phyloP scores from a whole-genome alignment of 53 echinoderm and acorn worm genomes.

The Luidia sarsii region DNA sequence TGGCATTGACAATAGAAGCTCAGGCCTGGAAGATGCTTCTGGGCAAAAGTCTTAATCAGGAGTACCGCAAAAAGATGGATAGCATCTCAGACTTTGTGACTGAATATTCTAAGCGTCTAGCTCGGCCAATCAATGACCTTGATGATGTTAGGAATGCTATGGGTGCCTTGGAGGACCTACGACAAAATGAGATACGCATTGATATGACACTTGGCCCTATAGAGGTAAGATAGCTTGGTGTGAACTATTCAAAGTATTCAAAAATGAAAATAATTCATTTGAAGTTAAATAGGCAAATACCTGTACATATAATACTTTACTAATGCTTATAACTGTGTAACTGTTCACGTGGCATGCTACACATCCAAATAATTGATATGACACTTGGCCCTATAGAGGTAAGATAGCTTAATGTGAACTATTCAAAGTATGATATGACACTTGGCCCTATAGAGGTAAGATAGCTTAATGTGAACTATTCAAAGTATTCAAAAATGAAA shows the following conservation, averaged over 20 bases:
- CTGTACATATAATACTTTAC: too few relatives aligned
- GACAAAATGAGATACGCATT: conserved; percentile 93
- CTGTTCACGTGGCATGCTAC: too few relatives aligned
- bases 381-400: conserved; percentile 95
- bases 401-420: too few relatives aligned
- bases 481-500: too few relatives aligned
- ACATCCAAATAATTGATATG: too few relatives aligned
- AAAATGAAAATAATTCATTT: too few relatives aligned
- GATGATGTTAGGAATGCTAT: conserved; percentile 98
- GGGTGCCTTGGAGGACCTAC: conserved; percentile 82
- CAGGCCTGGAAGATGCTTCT: conserved; percentile 95
- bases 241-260: too few relatives aligned
- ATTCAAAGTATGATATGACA: conserved; percentile 99
- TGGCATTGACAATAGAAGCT: conserved; percentile 87
- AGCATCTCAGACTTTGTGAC: conserved; percentile 83
- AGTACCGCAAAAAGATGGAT: conserved; percentile 96
- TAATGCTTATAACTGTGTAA: too few relatives aligned
- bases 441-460: conserved; percentile 90
- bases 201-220: conserved; percentile 99
- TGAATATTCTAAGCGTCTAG: conserved; percentile 89
- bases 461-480: too few relatives aligned
- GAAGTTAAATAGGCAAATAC: too few relatives aligned
- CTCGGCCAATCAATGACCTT: conserved; percentile 87
- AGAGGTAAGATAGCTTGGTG: conserved; percentile 65
- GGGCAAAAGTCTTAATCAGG: conserved; percentile 90